Percentiles rank a stretch among this genome's conserved stretches.
phyloP scores from a whole-genome alignment of 30 jellyfish, hydroid and myxozoan genomes.

The Cassiopea andromeda region DNA sequence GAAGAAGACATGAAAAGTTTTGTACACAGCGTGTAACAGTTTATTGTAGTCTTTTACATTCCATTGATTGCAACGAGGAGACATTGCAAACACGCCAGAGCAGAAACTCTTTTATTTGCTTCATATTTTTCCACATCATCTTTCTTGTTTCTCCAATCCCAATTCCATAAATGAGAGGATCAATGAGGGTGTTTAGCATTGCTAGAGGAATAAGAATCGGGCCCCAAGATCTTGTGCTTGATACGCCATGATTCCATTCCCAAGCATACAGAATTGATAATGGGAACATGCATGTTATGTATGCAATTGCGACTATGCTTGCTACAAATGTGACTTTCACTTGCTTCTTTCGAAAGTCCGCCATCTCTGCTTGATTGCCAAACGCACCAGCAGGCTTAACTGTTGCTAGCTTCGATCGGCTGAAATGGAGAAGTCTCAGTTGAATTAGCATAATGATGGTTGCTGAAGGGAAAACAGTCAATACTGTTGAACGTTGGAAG shows the following conservation, averaged over 20 bases:
- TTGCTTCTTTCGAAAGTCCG: conserved; percentile 1
- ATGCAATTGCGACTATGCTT: conserved; percentile 3
- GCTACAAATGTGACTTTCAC: conserved; percentile 4
- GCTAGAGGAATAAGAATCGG: background rate
- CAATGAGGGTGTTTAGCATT: background rate
- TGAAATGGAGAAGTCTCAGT: background rate
- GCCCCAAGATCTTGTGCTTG: too few relatives aligned
- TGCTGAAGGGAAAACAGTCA: background rate
- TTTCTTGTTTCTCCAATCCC: conserved; percentile 4
- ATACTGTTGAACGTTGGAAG: background rate
- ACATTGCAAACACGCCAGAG: background rate
- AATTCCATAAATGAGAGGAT: conserved; percentile 4
- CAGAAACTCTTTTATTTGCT: background rate
- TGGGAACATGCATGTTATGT: background rate
- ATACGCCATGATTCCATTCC: background rate
- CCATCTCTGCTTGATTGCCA: background rate
- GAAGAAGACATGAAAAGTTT: too few relatives aligned
- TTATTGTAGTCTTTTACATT: too few relatives aligned
- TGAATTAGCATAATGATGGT: background rate
- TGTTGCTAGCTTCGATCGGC: background rate
- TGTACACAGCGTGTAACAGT: too few relatives aligned
- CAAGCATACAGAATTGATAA: background rate
- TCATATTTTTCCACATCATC: background rate
- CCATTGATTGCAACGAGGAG: too few relatives aligned
- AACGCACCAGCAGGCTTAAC: background rate